These are phyloP conservation scores for Helleia helle DNA, from an alignment of 2,888 invertebrate species.

Conservation along the genomic window DNA sequence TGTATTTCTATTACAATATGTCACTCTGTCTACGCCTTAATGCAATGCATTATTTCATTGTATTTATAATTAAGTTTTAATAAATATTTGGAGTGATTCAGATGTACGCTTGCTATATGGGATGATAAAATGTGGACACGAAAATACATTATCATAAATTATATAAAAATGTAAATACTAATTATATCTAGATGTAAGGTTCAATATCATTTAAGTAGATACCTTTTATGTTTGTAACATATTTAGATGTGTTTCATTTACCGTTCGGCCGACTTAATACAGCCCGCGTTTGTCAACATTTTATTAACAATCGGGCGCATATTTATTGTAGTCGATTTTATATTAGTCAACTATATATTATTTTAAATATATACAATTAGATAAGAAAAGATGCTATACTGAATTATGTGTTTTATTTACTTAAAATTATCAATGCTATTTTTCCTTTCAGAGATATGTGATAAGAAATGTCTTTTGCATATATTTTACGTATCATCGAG, in stretches of 20 bases:
- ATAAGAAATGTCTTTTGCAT: too few species aligned
- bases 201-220: conserved; percentile 48
- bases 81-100: not conserved
- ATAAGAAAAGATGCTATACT: conserved; percentile 53
- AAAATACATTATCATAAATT: conserved; percentile 32
- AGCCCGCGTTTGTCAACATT: conserved; percentile 18
- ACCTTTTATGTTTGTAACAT: conserved; percentile 53
- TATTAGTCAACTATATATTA: conserved; percentile 53
- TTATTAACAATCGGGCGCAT: conserved; percentile 21
- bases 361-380: conserved; percentile 47
- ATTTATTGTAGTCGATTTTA: conserved; percentile 32
- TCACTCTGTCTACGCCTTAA: not conserved
- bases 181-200: conserved; percentile 36
- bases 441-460: too few species aligned
- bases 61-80: not conserved
- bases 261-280: conserved; percentile 31
- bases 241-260: conserved; percentile 64
- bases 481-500: too few species aligned
- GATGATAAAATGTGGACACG: conserved; percentile 15
- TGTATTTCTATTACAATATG: not conserved
- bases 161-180: conserved; percentile 55
- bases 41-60: not conserved
- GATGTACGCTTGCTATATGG: conserved; percentile 9
- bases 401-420: conserved; percentile 43
- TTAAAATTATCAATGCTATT: too few species aligned